A percentile compares a stretch with the other conserved stretches of the same genome.
Evolutionary conservation across 2,888 invertebrate species (phyloP).

Genomic region (Cephus runcator): DNA sequence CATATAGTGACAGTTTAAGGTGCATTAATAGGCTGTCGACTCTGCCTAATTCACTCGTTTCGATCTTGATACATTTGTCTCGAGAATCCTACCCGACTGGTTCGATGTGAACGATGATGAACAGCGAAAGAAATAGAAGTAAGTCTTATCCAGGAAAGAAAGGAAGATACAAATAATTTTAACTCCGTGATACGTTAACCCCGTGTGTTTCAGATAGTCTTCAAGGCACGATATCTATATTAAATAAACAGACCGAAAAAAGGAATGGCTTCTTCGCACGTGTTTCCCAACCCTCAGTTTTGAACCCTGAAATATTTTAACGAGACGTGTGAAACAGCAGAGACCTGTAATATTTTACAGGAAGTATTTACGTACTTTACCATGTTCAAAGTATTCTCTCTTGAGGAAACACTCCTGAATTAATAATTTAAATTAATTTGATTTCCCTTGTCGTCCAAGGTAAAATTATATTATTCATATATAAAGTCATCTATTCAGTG

Average conservation of each 20-base stretch:
- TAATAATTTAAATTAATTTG: neutral
- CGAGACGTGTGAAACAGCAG: neutral
- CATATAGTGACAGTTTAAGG: neutral
- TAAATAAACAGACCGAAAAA: conserved; percentile 4
- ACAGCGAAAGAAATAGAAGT: neutral
- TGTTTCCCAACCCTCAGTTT: neutral
- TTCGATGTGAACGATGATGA: neutral
- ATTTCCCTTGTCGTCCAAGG: neutral
- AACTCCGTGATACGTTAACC: neutral
- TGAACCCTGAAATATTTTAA: neutral
- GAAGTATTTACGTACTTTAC: neutral
- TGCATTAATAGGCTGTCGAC: conserved; percentile 20
- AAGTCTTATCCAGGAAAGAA: neutral
- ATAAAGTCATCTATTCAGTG: neutral
- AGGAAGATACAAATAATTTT: neutral
- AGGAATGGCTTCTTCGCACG: neutral
- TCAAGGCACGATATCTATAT: neutral
- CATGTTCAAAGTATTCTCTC: neutral
- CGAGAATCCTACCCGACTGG: neutral
- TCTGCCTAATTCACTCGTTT: conserved; percentile 18
- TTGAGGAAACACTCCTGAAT: neutral
- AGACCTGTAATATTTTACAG: neutral
- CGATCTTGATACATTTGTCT: conserved; percentile 5
- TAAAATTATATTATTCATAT: too few species aligned
- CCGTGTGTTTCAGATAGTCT: neutral